A percentile compares a stretch with the other conserved stretches of the same genome.
phyloP scores from a whole-genome alignment of 2,797 vertebrate species.

The Podargus strigoides region DNA sequence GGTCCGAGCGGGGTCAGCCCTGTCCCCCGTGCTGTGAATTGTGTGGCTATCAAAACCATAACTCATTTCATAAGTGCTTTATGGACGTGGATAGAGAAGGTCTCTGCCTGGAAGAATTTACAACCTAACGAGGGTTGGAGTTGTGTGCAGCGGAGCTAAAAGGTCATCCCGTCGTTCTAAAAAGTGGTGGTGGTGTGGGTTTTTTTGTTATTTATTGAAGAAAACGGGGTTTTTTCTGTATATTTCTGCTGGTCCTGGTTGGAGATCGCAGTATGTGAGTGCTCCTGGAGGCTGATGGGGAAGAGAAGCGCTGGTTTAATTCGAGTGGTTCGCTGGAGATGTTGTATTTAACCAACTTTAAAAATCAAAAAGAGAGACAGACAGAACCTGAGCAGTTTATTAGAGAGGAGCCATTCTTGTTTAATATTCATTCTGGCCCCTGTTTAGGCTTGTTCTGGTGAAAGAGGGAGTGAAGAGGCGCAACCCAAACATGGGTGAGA shows the following conservation, averaged over 20 bases:
- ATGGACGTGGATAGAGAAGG: not conserved
- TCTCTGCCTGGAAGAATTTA: slow-evolving; percentile 12
- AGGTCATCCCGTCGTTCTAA: not conserved
- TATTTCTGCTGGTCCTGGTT: not conserved
- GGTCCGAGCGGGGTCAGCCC: not conserved
- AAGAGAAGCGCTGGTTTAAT: not conserved
- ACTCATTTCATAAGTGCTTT: not conserved
- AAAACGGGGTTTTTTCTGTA: not conserved
- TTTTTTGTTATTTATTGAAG: not conserved
- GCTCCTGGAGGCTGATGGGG: not conserved
- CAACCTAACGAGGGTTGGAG: slow-evolving; percentile 6
- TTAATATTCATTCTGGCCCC: slow-evolving; percentile 53
- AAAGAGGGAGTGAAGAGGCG: slow-evolving; percentile 29
- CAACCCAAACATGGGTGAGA: slow-evolving; percentile 33
- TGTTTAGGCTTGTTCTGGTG: slow-evolving; percentile 61
- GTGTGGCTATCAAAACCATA: not conserved
- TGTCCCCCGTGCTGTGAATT: not conserved
- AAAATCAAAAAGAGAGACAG: not conserved
- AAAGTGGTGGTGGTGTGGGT: not conserved
- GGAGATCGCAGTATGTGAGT: not conserved
- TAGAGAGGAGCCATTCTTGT: slow-evolving; percentile 7
- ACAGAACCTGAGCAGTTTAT: slow-evolving; percentile 12
- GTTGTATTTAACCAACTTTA: not conserved
- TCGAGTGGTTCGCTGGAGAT: not conserved
- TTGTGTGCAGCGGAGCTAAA: not conserved